Percentiles rank a stretch among this genome's conserved stretches.
Evolutionary conservation across 2,888 invertebrate species (phyloP).

Genomic region (Eupithecia inturbata): DNA sequence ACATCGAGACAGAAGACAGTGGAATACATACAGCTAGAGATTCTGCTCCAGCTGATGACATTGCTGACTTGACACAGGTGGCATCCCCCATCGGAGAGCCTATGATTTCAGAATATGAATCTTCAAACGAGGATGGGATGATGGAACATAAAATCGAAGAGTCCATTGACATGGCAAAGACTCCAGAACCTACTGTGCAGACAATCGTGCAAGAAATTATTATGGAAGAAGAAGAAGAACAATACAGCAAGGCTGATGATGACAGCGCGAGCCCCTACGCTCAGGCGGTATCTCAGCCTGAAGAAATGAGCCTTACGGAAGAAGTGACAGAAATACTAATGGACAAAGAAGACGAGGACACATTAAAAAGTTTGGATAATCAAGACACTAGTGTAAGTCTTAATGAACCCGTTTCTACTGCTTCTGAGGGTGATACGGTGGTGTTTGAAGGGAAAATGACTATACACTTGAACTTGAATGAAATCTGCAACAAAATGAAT

Average conservation of each 20-base stretch:
- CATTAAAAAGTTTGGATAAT: constrained; percentile 80
- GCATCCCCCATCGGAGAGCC: constrained; percentile 78
- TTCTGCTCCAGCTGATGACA: constrained; percentile 90
- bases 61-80: constrained; percentile 84
- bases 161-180: constrained; percentile 47
- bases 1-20: constrained; percentile 90
- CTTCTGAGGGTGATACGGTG: constrained; percentile 80
- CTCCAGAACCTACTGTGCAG: constrained; percentile 54
- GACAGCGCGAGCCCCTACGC: constrained; percentile 78
- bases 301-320: constrained; percentile 75
- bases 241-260: constrained; percentile 71
- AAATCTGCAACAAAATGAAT: constrained; percentile 78
- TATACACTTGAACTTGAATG: constrained; percentile 81
- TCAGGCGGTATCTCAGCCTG: constrained; percentile 75
- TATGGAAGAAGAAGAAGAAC: constrained; percentile 77
- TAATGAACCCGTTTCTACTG: constrained; percentile 76
- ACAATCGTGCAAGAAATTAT: constrained; percentile 68
- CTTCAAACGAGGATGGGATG: constrained; percentile 74
- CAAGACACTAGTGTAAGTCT: constrained; percentile 84
- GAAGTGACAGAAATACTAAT: constrained; percentile 79
- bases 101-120: constrained; percentile 77
- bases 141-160: constrained; percentile 69
- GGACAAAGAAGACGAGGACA: constrained; percentile 82
- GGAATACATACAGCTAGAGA: constrained; percentile 92
- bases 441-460: constrained; percentile 84